Percentiles rank a stretch among this genome's conserved stretches.
These are phyloP conservation scores for Axinella damicornis DNA, from an alignment of 37 sponge, comb jelly and placozoan species.

Conservation along the genomic window DNA sequence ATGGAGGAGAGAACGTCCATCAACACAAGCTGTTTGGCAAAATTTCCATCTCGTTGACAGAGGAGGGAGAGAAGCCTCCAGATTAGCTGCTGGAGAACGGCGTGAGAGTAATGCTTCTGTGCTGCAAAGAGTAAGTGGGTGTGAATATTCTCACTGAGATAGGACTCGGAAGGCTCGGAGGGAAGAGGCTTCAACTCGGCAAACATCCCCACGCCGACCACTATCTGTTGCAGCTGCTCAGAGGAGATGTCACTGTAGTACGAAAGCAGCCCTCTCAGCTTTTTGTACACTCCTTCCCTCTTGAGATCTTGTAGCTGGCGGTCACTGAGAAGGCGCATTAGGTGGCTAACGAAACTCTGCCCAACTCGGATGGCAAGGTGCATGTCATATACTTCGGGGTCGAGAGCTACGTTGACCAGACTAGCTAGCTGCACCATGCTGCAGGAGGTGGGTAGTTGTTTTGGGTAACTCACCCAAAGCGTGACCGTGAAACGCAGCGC, in stretches of 20 bases:
- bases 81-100: conserved; percentile 31
- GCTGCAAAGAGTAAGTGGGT: conserved; percentile 41
- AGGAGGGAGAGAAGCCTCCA: conserved; percentile 48
- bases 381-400: neutral
- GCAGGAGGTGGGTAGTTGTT: conserved; percentile 9
- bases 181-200: neutral
- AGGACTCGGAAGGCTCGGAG: neutral
- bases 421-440: conserved; percentile 29
- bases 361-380: conserved; percentile 13
- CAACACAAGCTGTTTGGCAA: neutral
- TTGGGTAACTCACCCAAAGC: conserved; percentile 35
- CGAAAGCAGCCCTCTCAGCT: conserved; percentile 14
- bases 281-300: conserved; percentile 27
- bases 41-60: conserved; percentile 1
- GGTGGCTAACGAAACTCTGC: conserved; percentile 6
- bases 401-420: conserved; percentile 26
- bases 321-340: conserved; percentile 39
- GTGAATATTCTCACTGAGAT: conserved; percentile 26
- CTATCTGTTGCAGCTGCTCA: conserved; percentile 13
- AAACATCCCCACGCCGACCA: conserved; percentile 45
- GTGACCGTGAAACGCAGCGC: conserved; percentile 19
- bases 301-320: conserved; percentile 38
- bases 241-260: conserved; percentile 29
- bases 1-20: conserved; percentile 10
- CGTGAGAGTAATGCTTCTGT: conserved; percentile 25